Evolutionary conservation across 1,140 invertebrate species (phyloP).

Genomic region (Eupeodes corollae): DNA sequence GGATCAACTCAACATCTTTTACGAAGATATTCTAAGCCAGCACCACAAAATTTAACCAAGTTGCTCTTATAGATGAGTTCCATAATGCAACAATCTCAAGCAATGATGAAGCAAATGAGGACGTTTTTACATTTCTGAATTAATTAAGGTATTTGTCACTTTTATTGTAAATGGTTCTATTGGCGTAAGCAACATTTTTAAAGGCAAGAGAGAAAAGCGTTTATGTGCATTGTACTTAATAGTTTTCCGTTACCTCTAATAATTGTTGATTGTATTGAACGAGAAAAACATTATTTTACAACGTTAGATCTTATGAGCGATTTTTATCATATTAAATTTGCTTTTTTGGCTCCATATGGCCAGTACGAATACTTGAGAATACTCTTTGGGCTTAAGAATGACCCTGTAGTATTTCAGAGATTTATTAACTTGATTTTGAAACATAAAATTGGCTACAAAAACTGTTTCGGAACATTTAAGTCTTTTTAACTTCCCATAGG

Average conservation of each 20-base stretch:
- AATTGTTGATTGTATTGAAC: no score
- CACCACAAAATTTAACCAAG: no score
- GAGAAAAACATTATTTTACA: constrained; percentile 2
- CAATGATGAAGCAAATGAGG: neutral
- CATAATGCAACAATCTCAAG: no score
- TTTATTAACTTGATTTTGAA: neutral
- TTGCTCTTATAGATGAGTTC: no score
- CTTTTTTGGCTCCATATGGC: neutral
- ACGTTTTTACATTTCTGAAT: neutral
- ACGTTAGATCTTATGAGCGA: constrained; percentile 2
- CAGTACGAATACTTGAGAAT: constrained; percentile 4
- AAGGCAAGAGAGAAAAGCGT: constrained; percentile 4
- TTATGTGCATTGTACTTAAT: constrained; percentile 6
- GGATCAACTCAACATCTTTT: neutral
- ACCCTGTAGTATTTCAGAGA: neutral
- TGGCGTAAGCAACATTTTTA: neutral
- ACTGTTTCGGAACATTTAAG: neutral
- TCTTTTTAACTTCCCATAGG: no score
- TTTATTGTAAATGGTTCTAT: neutral
- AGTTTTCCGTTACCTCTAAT: no score
- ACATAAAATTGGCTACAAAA: neutral
- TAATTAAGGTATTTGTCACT: neutral
- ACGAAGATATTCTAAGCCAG: neutral
- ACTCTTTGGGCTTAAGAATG: constrained; percentile 1
- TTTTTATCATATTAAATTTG: neutral